These are phyloP conservation scores for Pseudomugil tenellus DNA, from an alignment of 2,797 vertebrate species.

Conservation along the genomic window DNA sequence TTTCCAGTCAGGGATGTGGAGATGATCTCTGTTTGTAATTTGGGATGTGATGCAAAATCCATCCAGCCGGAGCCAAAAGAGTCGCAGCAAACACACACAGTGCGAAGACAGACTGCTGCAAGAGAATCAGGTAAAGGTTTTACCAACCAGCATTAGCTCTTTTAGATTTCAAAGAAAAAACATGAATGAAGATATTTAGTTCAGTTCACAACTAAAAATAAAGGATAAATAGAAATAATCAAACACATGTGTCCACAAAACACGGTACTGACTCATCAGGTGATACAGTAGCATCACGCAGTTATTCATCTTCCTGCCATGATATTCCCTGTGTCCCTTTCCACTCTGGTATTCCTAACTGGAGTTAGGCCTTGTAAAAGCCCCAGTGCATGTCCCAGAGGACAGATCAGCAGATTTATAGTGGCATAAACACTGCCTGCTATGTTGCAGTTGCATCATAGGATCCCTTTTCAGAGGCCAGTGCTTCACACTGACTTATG, in stretches of 20 bases:
- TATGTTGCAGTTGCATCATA: slow-evolving; percentile 58
- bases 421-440: slow-evolving; percentile 55
- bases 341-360: slow-evolving; percentile 55
- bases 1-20: slow-evolving; percentile 55
- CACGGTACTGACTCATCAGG: slow-evolving; percentile 38
- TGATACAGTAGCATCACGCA: slow-evolving; percentile 23
- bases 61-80: slow-evolving; percentile 84
- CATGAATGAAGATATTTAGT: neutral
- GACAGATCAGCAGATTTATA: slow-evolving; percentile 67
- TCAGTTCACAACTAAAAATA: neutral
- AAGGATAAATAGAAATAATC: slow-evolving; percentile 12
- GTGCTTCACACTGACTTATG: slow-evolving; percentile 58
- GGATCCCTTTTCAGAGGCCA: slow-evolving; percentile 54
- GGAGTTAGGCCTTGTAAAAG: slow-evolving; percentile 56
- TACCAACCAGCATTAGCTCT: neutral
- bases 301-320: slow-evolving; percentile 35
- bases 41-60: slow-evolving; percentile 84
- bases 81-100: slow-evolving; percentile 79
- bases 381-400: slow-evolving; percentile 53
- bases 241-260: slow-evolving; percentile 38
- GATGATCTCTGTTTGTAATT: slow-evolving; percentile 71
- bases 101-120: slow-evolving; percentile 82
- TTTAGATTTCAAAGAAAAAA: neutral
- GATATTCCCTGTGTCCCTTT: slow-evolving; percentile 51
- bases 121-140: slow-evolving; percentile 35